These are phyloP conservation scores for Himalopsyche tibetana DNA, from an alignment of 2,888 invertebrate genomes.

Conservation along the genomic window DNA sequence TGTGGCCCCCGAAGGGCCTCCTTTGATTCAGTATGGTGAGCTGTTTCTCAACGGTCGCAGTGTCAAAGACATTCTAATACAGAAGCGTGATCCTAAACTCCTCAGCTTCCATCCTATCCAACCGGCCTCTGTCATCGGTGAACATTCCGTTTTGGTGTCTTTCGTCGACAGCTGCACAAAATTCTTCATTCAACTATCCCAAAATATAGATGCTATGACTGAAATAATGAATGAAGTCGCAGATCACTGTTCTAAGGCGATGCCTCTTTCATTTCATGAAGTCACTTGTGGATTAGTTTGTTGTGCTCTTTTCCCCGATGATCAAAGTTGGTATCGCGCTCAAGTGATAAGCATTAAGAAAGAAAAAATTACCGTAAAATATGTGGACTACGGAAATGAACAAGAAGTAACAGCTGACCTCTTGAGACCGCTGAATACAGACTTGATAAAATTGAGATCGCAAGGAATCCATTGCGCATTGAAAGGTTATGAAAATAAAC, in stretches of 20 bases:
- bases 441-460: constrained; percentile 81
- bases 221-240: constrained; percentile 83
- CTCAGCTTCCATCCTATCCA: constrained; percentile 50
- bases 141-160: constrained; percentile 78
- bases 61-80: constrained; percentile 77
- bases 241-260: constrained; percentile 77
- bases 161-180: constrained; percentile 83
- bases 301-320: constrained; percentile 87
- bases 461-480: constrained; percentile 88
- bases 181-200: constrained; percentile 85
- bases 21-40: constrained; percentile 86
- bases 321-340: constrained; percentile 94
- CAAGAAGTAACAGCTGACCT: constrained; percentile 82
- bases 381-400: constrained; percentile 97
- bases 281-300: constrained; percentile 81
- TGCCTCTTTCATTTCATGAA: constrained; percentile 71
- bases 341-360: constrained; percentile 81
- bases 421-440: constrained; percentile 80
- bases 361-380: constrained; percentile 83
- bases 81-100: constrained; percentile 66
- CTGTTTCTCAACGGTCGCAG: constrained; percentile 79
- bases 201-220: constrained; percentile 78
- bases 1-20: constrained; percentile 82
- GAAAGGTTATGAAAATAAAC: constrained; percentile 79
- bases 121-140: constrained; percentile 50